phyloP scores from a whole-genome alignment of 2,113 vertebrate genomes.

The Diadophis punctatus region DNA sequence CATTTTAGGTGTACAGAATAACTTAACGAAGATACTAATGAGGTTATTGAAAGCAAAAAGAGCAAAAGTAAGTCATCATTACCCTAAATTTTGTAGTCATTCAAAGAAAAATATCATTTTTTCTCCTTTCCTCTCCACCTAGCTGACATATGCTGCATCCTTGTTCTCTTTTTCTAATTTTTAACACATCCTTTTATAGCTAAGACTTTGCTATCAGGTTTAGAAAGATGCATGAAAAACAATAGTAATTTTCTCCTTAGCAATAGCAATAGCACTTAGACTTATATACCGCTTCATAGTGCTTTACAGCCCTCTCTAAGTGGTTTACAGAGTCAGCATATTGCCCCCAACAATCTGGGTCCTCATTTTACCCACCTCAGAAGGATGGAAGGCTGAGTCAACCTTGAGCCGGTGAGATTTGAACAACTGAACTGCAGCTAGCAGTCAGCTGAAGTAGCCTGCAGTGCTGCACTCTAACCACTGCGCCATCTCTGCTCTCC shows the following conservation, averaged over 20 bases:
- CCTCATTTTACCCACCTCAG: too few relatives aligned
- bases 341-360: too few relatives aligned
- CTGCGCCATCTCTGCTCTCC: too few relatives aligned
- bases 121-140: neutral
- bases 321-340: too few relatives aligned
- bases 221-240: neutral
- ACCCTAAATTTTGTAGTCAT: neutral
- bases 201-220: neutral
- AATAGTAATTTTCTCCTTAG: neutral
- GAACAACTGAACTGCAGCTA: too few relatives aligned
- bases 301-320: too few relatives aligned
- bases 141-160: neutral
- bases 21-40: neutral
- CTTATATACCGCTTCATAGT: too few relatives aligned
- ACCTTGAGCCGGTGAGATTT: too few relatives aligned
- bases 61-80: neutral
- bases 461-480: too few relatives aligned
- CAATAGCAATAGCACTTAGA: too few relatives aligned
- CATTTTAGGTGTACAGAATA: neutral
- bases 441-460: too few relatives aligned
- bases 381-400: too few relatives aligned
- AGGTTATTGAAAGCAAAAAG: neutral
- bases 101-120: neutral
- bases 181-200: neutral
- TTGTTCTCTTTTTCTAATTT: neutral